These are phyloP conservation scores for Drosophila crucigera DNA, from an alignment of 2,888 invertebrate genomes.

Conservation along the genomic window DNA sequence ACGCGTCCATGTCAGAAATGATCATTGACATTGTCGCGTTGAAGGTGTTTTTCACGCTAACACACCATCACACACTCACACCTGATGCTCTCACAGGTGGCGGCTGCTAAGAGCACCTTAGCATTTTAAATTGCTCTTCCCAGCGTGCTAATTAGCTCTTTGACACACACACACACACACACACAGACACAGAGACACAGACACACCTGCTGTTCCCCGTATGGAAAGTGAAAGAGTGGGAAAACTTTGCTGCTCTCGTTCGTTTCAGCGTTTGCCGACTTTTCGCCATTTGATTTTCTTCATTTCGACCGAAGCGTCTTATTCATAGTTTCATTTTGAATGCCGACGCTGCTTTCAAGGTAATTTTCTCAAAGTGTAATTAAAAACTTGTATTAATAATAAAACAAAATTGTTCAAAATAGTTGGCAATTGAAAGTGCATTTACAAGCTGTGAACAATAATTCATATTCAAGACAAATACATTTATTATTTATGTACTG, in stretches of 20 bases:
- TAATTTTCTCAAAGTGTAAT: conserved; percentile 59
- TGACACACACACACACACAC: conserved; percentile 23
- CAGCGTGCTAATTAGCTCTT: conserved; percentile 68
- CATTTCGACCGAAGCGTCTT: conserved; percentile 35
- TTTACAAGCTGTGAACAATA: conserved; percentile 17
- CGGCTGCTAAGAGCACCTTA: conserved; percentile 54
- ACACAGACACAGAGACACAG: conserved; percentile 18
- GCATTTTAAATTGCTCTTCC: conserved; percentile 51
- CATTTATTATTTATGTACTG: not conserved
- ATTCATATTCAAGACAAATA: not conserved
- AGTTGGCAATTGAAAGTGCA: conserved; percentile 59
- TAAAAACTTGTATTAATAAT: conserved; percentile 42
- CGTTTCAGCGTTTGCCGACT: conserved; percentile 30
- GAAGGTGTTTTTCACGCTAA: conserved; percentile 66
- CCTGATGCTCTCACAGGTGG: conserved; percentile 63
- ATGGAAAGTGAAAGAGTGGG: conserved; percentile 27
- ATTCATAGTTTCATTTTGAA: conserved; percentile 67
- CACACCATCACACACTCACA: conserved; percentile 14
- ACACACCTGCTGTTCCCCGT: conserved; percentile 66
- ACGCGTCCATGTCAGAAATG: conserved; percentile 70
- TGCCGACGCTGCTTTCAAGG: conserved; percentile 71
- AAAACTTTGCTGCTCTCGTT: conserved; percentile 43
- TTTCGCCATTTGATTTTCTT: conserved; percentile 47
- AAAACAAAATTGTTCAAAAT: conserved; percentile 50
- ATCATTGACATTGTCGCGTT: conserved; percentile 79